These are phyloP conservation scores for Stegodyphus mimosarum DNA, from an alignment of 1,140 invertebrate species.

Conservation along the genomic window DNA sequence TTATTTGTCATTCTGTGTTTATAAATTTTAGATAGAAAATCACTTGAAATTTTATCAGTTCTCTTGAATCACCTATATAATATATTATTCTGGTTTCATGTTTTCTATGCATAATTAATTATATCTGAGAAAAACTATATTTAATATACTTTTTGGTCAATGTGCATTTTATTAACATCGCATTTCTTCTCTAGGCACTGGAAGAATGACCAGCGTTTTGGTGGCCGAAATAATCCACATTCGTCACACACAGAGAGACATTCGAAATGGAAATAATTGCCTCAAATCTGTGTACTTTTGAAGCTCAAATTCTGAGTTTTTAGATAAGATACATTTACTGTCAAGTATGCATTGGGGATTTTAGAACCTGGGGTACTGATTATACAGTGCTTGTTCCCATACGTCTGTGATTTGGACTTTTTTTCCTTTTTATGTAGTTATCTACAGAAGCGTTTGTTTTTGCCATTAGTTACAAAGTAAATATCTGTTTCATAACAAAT, in stretches of 20 bases:
- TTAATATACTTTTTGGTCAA: background rate
- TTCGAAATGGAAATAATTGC: background rate
- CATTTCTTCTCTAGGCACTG: constrained; percentile 60
- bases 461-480: too few species aligned
- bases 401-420: background rate
- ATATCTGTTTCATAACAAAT: too few species aligned
- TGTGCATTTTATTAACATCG: background rate
- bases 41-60: background rate
- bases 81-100: background rate
- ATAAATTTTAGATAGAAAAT: background rate
- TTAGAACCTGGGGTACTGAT: background rate
- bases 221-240: background rate
- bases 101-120: background rate
- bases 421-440: background rate
- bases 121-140: background rate
- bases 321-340: background rate
- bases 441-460: too few species aligned
- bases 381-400: background rate
- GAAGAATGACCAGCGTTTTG: constrained; percentile 35
- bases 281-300: background rate
- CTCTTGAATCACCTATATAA: background rate
- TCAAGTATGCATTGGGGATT: background rate
- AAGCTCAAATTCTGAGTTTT: background rate
- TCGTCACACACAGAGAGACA: background rate
- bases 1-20: background rate